Evolutionary conservation across 37 sponge, comb jelly and placozoan genomes (phyloP).

Genomic region (Eunapius fragilis): DNA sequence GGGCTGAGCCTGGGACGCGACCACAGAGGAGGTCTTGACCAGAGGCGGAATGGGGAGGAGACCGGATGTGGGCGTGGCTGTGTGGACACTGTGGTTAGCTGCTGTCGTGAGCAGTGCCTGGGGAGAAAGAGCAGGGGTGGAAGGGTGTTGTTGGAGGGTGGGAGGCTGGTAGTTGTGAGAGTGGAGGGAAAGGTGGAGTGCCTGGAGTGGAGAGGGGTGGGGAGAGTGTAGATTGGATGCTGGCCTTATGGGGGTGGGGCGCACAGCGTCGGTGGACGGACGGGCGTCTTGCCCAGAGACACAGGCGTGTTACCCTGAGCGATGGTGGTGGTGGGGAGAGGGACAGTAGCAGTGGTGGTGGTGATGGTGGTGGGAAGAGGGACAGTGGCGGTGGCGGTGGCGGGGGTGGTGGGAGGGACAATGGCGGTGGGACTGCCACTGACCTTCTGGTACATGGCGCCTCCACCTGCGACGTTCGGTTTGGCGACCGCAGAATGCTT

Average conservation of each 20-base stretch:
- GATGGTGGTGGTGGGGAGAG: background rate
- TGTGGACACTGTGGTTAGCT: no score
- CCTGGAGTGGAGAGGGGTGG: background rate
- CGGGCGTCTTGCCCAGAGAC: background rate
- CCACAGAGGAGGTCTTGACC: background rate
- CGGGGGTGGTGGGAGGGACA: no score
- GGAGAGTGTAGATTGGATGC: background rate
- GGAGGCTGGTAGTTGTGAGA: background rate
- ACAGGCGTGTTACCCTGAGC: background rate
- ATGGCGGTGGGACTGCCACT: no score
- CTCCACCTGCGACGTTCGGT: no score
- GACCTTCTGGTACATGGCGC: no score
- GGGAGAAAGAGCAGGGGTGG: background rate
- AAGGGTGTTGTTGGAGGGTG: slow-evolving; percentile 1
- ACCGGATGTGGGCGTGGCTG: background rate
- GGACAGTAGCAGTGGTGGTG: background rate
- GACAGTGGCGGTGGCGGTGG: no score
- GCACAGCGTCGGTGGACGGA: background rate
- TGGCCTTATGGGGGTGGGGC: background rate
- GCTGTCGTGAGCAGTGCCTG: no score
- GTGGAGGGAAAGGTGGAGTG: background rate
- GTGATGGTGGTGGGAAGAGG: no score
- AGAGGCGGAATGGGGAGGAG: background rate
- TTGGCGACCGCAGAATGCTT: no score
- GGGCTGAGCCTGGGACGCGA: background rate